These are phyloP conservation scores for Syngnathus floridae DNA, from an alignment of 2,113 vertebrate genomes.

Conservation along the genomic window DNA sequence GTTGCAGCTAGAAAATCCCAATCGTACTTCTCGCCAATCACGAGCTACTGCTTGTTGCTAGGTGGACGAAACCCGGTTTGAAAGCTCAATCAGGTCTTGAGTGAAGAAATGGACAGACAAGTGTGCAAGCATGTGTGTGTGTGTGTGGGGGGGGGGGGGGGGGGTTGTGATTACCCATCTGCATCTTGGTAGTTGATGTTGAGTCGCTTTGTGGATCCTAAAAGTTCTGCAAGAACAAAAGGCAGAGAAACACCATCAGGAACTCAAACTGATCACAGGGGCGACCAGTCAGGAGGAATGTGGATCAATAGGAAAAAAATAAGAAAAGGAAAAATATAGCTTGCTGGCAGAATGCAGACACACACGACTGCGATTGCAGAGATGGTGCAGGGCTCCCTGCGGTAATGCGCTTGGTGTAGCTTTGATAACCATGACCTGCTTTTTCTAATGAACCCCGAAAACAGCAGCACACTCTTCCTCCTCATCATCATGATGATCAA, in stretches of 20 bases:
- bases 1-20: no score
- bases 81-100: no score
- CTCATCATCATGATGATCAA: neutral
- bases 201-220: slow-evolving; percentile 71
- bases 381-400: neutral
- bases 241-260: neutral
- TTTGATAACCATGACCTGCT: slow-evolving; percentile 3
- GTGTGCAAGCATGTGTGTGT: no score
- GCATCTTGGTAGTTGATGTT: slow-evolving; percentile 74
- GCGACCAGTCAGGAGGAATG: neutral
- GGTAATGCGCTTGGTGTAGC: neutral
- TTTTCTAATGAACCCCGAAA: neutral
- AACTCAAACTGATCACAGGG: neutral
- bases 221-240: slow-evolving; percentile 62
- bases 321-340: neutral
- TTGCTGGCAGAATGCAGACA: neutral
- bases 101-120: no score
- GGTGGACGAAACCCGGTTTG: no score
- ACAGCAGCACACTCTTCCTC: neutral
- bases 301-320: neutral
- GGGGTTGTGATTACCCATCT: slow-evolving; percentile 64
- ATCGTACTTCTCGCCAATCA: no score
- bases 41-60: no score
- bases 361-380: neutral
- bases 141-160: neutral